Conservation (phyloP, 2,888 invertebrate genomes). For the Oligia latruncula region DNA sequence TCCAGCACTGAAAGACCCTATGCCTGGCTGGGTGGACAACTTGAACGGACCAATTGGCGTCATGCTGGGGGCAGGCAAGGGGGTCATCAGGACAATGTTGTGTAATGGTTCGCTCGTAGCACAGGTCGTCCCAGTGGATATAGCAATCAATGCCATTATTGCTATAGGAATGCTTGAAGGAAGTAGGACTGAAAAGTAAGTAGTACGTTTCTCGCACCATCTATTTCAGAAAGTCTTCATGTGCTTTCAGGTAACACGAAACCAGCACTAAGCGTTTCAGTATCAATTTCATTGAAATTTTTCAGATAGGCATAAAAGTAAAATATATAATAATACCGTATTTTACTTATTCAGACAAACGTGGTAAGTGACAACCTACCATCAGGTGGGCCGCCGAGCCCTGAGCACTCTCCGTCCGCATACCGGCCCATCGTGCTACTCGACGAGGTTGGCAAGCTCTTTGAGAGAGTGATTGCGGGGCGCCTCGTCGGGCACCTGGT, state of each 20-base stretch:
- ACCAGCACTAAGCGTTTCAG: not conserved
- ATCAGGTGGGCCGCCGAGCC: not conserved
- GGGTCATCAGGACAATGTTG: conserved; percentile 95
- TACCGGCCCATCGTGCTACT: too few relatives aligned
- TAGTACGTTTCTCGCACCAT: conserved; percentile 2
- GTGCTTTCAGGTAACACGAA: not conserved
- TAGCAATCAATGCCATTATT: conserved; percentile 94
- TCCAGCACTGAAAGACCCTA: conserved; percentile 91
- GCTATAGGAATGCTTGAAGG: conserved; percentile 92
- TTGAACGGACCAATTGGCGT: conserved; percentile 97
- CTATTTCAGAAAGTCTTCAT: too few relatives aligned
- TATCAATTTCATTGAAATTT: not conserved
- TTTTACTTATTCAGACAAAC: not conserved
- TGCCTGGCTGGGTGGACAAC: conserved; percentile 97
- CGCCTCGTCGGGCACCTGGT: too few relatives aligned
- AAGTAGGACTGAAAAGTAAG: conserved; percentile 85
- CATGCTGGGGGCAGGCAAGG: conserved; percentile 95
- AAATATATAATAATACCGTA: not conserved
- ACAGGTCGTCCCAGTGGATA: conserved; percentile 94
- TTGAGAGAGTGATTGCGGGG: too few relatives aligned
- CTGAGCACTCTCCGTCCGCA: too few relatives aligned
- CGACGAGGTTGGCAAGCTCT: too few relatives aligned
- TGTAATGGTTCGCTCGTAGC: conserved; percentile 92
- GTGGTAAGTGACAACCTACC: not conserved
- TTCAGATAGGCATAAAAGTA: not conserved